A percentile compares a stretch with the other conserved stretches of the same genome.
These are phyloP conservation scores for Spea multiplicata DNA, from an alignment of 2,113 vertebrate species.

Conservation along the genomic window DNA sequence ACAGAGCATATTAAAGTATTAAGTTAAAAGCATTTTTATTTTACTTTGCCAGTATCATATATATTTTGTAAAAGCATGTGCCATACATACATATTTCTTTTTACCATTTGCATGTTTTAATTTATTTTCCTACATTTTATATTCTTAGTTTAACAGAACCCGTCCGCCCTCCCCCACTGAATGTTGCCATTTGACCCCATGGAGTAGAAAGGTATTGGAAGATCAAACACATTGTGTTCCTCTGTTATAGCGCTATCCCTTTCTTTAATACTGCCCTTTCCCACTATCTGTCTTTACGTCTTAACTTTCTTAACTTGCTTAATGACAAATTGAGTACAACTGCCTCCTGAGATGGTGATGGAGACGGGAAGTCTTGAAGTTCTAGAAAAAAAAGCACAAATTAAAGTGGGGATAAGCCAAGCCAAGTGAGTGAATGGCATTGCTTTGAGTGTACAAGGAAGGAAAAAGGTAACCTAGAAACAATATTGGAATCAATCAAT, in stretches of 20 bases:
- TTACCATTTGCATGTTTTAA: slow-evolving; percentile 61
- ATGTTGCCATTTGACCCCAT: slow-evolving; percentile 95
- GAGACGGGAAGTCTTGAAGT: too few species aligned
- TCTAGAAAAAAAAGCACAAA: too few species aligned
- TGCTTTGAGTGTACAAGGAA: too few species aligned
- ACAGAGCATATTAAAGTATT: background rate
- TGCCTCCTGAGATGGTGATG: too few species aligned
- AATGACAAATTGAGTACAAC: background rate
- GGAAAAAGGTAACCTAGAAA: too few species aligned
- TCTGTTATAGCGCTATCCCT: slow-evolving; percentile 57
- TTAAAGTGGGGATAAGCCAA: too few species aligned
- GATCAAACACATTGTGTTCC: slow-evolving; percentile 52
- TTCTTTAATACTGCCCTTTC: slow-evolving; percentile 53
- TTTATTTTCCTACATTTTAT: slow-evolving; percentile 69
- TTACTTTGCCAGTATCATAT: slow-evolving; percentile 5
- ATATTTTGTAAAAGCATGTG: background rate
- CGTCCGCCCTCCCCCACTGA: slow-evolving; percentile 90
- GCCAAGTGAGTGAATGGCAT: too few species aligned
- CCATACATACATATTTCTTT: background rate
- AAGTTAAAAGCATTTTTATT: background rate
- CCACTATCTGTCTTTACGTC: slow-evolving; percentile 49
- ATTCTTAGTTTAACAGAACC: slow-evolving; percentile 88
- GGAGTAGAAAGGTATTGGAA: slow-evolving; percentile 97
- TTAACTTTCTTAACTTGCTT: background rate
- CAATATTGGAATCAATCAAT: too few species aligned